Conservation (phyloP, 1,140 invertebrate species). For the Anoplophora glabripennis region DNA sequence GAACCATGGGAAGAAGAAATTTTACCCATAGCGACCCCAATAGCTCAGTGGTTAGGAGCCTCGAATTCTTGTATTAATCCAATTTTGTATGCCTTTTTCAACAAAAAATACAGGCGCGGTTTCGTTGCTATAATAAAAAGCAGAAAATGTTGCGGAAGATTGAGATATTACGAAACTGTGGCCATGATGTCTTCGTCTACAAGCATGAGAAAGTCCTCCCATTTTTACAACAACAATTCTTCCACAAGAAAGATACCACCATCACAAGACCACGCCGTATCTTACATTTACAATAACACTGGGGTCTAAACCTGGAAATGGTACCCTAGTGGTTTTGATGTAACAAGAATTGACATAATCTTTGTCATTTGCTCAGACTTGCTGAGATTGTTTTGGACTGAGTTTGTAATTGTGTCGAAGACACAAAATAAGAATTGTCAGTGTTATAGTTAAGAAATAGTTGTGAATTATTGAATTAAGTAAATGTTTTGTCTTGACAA, state of each 20-base stretch:
- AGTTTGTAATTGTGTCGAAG: not conserved
- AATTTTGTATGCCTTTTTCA: conserved; percentile 95
- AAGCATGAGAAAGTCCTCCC: conserved; percentile 77
- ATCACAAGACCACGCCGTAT: conserved; percentile 68
- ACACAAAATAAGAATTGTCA: not conserved
- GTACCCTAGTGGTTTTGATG: conserved; percentile 14
- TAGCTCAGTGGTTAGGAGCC: conserved; percentile 94
- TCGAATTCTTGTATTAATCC: conserved; percentile 98
- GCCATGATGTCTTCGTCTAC: conserved; percentile 79
- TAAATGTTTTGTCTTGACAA: not conserved
- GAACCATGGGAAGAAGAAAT: conserved; percentile 74
- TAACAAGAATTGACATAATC: not conserved
- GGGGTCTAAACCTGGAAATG: conserved; percentile 52
- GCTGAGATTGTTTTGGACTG: not conserved
- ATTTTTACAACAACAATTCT: conserved; percentile 68
- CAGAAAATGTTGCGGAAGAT: conserved; percentile 73
- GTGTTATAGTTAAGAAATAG: not conserved
- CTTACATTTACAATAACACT: conserved; percentile 68
- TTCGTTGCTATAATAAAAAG: conserved; percentile 87
- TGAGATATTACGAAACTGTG: conserved; percentile 80
- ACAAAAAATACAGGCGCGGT: conserved; percentile 91
- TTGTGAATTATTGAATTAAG: conserved; percentile 4
- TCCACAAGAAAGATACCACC: conserved; percentile 61
- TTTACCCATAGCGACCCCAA: conserved; percentile 76
- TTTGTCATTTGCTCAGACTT: not conserved